Base-by-base conservation (phyloP, 2,888 invertebrate species). In the Aporophyla nigra region DNA sequence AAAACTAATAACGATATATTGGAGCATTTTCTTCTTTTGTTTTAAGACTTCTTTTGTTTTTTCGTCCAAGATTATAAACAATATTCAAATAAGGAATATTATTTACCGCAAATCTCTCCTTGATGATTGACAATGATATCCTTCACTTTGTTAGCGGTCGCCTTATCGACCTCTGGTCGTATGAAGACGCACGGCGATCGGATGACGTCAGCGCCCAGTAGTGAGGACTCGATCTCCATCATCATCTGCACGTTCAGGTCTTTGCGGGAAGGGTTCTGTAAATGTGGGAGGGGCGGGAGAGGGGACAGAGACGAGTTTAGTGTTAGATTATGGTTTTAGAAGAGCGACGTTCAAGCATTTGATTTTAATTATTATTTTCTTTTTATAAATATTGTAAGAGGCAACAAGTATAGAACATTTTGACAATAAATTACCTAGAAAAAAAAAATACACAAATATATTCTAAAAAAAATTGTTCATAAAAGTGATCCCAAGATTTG, bases 181-280 rank as follows among this genome's bases (percentile, higher is more conserved):
- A 99, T 98, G 91, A 97, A 99, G 74, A 99, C 97, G 86, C 97
- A 97, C 0, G 99, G 99, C 87, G 98, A 97, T 46, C 97, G 97
- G 89, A 98, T 97, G 86, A 98, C 97, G 93, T 99, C 99, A 73
- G 98, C 98, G 88, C 98, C 98, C 40, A 99, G 97, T 73, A 99
- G 95, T 0, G 98, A 97, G 83, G 99, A 98, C 92, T 99, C 99
- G 76, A 99, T 98, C 83, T 98, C 98, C 97, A 98, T 98, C 94
- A 99, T 98, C 98, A 99, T 98, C 93, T 99, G 99, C 78, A 99
- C 98, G 91, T 99, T 98, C 83, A 99, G 97, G 92, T 99, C 99
- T 95, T 99, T 98, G 54, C 99, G 98, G 4, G 98, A 98, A 2
- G 99, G 98, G 89, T 98, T 99, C 98, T 98, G 97, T 78, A 97